phyloP scores from a whole-genome alignment of 2,113 vertebrate species.

The Marcusenius ussheri region DNA sequence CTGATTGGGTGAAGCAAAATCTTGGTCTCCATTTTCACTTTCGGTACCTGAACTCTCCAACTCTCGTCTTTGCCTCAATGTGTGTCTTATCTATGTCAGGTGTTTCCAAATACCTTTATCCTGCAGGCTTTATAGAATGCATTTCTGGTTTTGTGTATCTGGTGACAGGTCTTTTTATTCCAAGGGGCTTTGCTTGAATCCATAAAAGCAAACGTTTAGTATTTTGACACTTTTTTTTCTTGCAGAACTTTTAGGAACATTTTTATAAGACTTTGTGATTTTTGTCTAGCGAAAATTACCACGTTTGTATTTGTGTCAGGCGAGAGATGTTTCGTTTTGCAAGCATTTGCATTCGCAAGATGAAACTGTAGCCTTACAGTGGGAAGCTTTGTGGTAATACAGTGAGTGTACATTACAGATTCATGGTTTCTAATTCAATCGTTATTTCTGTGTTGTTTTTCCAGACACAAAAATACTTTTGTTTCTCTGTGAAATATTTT shows the following conservation, averaged over 20 bases:
- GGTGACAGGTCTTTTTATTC: not conserved
- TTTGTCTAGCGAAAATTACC: not conserved
- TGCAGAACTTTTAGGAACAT: not conserved
- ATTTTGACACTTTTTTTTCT: not conserved
- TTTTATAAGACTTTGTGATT: not conserved
- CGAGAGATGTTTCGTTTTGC: not conserved
- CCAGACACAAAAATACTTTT: not conserved
- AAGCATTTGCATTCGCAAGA: not conserved
- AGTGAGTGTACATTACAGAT: not conserved
- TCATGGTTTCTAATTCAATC: not conserved
- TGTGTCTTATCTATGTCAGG: not conserved
- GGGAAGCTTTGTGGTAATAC: slow-evolving; percentile 4
- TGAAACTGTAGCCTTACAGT: not conserved
- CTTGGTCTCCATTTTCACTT: no score
- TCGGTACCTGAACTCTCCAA: no score
- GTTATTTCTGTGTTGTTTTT: not conserved
- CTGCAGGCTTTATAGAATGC: not conserved
- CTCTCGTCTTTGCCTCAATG: not conserved
- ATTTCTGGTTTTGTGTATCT: not conserved
- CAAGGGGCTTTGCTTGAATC: not conserved
- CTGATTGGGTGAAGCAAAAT: no score
- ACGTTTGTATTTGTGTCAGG: not conserved
- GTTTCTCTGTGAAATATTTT: not conserved
- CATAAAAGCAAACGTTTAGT: not conserved
- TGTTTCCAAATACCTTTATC: not conserved